These are phyloP conservation scores for Diachasma alloeum DNA, from an alignment of 1,140 invertebrate genomes.

Conservation along the genomic window DNA sequence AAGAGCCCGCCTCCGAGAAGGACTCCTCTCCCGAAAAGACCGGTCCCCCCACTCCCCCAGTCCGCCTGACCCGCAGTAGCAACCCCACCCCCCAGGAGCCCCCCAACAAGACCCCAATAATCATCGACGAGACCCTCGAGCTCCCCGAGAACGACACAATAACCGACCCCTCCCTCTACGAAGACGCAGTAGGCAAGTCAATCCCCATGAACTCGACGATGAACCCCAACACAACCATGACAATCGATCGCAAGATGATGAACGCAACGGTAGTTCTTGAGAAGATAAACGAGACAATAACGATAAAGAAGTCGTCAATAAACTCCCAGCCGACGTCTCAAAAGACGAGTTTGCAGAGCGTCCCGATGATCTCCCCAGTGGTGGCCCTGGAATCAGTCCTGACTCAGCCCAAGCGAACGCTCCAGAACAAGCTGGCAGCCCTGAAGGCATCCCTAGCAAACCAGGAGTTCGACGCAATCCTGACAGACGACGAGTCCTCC, in stretches of 20 bases:
- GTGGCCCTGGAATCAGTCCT: neutral
- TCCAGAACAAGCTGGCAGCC: slow-evolving; percentile 20
- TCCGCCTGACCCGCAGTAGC: neutral
- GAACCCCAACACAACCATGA: slow-evolving; percentile 44
- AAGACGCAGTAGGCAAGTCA: slow-evolving; percentile 56
- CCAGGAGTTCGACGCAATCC: slow-evolving; percentile 42
- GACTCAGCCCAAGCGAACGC: neutral
- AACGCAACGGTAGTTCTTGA: slow-evolving; percentile 52
- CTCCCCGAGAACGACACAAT: slow-evolving; percentile 33
- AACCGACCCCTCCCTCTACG: slow-evolving; percentile 55
- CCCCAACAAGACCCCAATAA: slow-evolving; percentile 33
- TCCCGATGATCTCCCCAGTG: neutral
- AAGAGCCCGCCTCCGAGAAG: neutral
- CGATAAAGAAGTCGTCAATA: slow-evolving; percentile 29
- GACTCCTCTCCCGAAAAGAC: neutral
- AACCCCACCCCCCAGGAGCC: slow-evolving; percentile 28
- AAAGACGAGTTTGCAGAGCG: neutral
- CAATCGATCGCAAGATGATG: slow-evolving; percentile 45
- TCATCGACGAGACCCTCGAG: slow-evolving; percentile 39
- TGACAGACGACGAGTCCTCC: slow-evolving; percentile 61
- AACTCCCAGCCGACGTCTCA: neutral
- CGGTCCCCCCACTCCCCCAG: neutral
- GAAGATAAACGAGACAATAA: slow-evolving; percentile 48
- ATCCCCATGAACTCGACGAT: slow-evolving; percentile 59
- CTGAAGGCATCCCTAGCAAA: slow-evolving; percentile 25